A percentile compares a stretch with the other conserved stretches of the same genome.
These are phyloP conservation scores for western clawed frog (Xenopus tropicalis) DNA, from an alignment of 2,113 vertebrate species.

Conservation along the genomic window UCB_Xtro_10.0 CM004443.2:22021001-22021500, in stretches of 20 bases:
- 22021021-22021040: no score
- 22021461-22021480: no score
- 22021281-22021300: slow-evolving; percentile 22
- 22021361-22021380: background rate
- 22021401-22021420: background rate
- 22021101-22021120: no score
- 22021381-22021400: background rate
- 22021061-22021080: no score
- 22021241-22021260: background rate
- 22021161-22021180: background rate
- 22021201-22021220: background rate
- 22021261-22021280: slow-evolving; percentile 21
- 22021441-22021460: no score
- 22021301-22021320: background rate
- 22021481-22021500: no score
- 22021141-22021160: background rate
- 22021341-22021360: background rate
- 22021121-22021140: no score
- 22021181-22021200: background rate
- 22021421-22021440: no score
- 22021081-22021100: no score
- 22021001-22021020: no score
- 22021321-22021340: slow-evolving; percentile 19
- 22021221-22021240: background rate
- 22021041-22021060: no score